Base-by-base conservation (phyloP, 2,888 invertebrate genomes). In the Entomobrya multifasciata region DNA sequence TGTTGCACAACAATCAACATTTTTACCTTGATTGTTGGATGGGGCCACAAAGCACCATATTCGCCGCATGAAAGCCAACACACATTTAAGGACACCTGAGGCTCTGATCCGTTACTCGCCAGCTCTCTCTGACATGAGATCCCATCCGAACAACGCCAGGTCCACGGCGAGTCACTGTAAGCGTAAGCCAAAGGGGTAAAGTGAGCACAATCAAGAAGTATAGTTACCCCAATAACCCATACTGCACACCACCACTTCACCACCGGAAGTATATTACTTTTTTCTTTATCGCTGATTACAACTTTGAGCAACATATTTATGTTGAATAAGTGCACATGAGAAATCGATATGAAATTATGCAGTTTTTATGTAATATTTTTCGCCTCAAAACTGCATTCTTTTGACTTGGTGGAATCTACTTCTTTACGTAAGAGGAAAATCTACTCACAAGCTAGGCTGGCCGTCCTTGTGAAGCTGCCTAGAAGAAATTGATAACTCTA, bases 41-140 rank as follows among this genome's bases (percentile, higher is more conserved):
- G 92, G 0, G 96, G 96, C 96, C 96, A 96, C 8, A 96, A 93
- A 0, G 94, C 93, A 0, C 96, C 95, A 90, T 94, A 95, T 27
- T 82, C 60, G 3, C 90, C 91, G 81, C 90, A 91, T 25, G 86
- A 89, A 1, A 91, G 80, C 91, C 91, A 90, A 44, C 91, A 90
- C 47, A 94, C 93, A 86, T 94, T 94, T 86, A 95, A 92, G 6
- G 89, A 72, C 6, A 88, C 84, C 55, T 74, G 86, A 11, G 82
- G 70, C 41, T 49, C 74, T 2, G 81, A 80, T 22, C 80, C 86
- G 76, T 83, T 86, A 62, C 36, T 36, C 8, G 83, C 76, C 27
- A 88, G 77, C 70, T 86, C 78, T 20, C 90, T 70, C 27, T 88
- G 87, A 62, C 91, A 91, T 4, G 89, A 85, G n/a, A 85, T 77